phyloP scores from a whole-genome alignment of 1,140 invertebrate genomes.

The Galendromus occidentalis region DNA sequence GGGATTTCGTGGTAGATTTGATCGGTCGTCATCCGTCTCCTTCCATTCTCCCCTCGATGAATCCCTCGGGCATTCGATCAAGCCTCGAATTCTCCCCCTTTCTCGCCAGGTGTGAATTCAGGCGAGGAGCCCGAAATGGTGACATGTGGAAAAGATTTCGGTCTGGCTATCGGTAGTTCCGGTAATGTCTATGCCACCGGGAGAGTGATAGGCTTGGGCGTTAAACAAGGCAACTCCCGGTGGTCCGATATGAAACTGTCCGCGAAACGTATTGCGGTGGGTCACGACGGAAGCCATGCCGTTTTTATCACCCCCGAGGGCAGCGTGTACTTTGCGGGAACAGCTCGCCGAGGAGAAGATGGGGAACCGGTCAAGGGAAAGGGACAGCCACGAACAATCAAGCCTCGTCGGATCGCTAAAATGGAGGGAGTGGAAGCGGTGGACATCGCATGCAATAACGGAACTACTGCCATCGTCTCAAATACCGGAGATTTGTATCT shows the following conservation, averaged over 20 bases:
- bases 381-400: conserved; percentile 15
- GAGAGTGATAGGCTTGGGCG: conserved; percentile 48
- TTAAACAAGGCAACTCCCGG: conserved; percentile 39
- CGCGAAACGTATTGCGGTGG: conserved; percentile 41
- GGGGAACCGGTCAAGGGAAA: conserved; percentile 40
- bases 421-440: conserved; percentile 63
- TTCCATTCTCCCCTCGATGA: conserved; percentile 14
- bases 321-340: conserved; percentile 62
- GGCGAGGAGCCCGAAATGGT: conserved; percentile 46
- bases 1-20: no score
- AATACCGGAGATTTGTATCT: conserved; percentile 68
- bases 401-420: conserved; percentile 45
- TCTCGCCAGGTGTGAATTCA: conserved; percentile 20
- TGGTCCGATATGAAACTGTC: conserved; percentile 13
- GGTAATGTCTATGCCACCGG: conserved; percentile 50
- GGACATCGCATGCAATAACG: conserved; percentile 74
- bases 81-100: no score
- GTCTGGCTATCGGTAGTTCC: conserved; percentile 46
- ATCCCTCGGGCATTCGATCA: conserved; percentile 39
- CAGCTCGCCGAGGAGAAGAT: conserved; percentile 76
- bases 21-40: no score
- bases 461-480: conserved; percentile 73
- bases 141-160: conserved; percentile 61
- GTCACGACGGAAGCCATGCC: conserved; percentile 79
- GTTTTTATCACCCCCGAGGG: conserved; percentile 73